Evolutionary conservation across 2,113 vertebrate species (phyloP), one percentile per base, ranked within the genome.

Genomic region (Phaetusa simplex): DNA sequence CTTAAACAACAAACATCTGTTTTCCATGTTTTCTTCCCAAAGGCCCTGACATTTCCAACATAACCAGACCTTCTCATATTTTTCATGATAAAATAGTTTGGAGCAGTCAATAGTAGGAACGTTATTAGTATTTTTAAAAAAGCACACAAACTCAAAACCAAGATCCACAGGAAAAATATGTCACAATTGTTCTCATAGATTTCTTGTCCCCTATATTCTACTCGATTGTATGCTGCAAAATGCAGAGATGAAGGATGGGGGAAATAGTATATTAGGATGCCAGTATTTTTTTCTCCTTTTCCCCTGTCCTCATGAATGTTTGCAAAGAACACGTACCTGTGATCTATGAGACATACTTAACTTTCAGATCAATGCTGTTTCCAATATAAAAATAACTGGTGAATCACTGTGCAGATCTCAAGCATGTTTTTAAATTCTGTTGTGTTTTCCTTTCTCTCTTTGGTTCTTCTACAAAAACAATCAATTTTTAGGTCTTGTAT

Each of bases 1-100:
- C 56, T 94, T 96, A 78, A 97, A 93, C 69, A 95, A 96, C 83
- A 97, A 97, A 94, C 95, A 97, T 94, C 95, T 97, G 92, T 91
- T 96, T 96, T 83, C 79, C 34, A 9, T 71, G 43, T 90, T 93
- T 87, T 86, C 65, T 86, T 96, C 96, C 94, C 86, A 83, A 81
- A 93, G 71, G 65, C 76, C 82, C 61, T 93, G 94, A 86, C 61
- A 81, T 96, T 97, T 94, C 49, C 88, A 67, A 56, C 52, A 61
- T 32, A 92, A 86, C 32, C 53, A 91, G 95, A 67, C 42, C 18
- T 81, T 50, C 61, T 55, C 79, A 30, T 84, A 78, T 72, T 81
- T 90, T 83, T 90, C 62, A 58, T 64, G 19, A 61, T 72, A 73
- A 55, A 96, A 81, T 30, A 78, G 23, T 62, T 76, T 85, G 58